Evolutionary conservation across 2,797 vertebrate species (phyloP).

Genomic region (Lemur catta): DNA sequence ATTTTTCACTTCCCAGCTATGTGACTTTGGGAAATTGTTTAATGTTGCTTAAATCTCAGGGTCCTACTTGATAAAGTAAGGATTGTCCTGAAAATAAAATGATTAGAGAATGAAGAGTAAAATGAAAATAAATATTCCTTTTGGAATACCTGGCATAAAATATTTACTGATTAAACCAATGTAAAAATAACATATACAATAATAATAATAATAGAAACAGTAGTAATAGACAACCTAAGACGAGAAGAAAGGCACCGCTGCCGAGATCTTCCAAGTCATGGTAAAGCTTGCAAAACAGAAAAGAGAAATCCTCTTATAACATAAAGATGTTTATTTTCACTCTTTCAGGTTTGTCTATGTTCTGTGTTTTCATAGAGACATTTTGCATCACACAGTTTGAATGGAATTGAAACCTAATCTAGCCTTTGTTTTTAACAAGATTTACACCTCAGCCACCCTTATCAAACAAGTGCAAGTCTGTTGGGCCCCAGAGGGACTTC

Average conservation of each 20-base stretch:
- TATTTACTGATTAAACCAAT: neutral
- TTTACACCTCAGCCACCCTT: neutral
- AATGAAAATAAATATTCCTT: neutral
- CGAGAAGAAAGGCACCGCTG: neutral
- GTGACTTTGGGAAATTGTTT: neutral
- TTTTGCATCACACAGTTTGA: neutral
- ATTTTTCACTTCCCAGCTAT: neutral
- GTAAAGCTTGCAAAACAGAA: neutral
- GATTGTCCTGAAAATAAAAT: neutral
- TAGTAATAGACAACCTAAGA: neutral
- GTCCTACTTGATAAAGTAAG: neutral
- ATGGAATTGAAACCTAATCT: neutral
- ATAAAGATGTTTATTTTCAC: too few relatives aligned
- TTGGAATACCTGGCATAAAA: neutral
- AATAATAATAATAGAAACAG: neutral
- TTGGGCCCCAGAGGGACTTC: neutral
- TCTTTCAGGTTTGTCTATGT: neutral
- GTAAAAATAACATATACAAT: neutral
- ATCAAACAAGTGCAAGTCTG: neutral
- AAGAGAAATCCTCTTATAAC: neutral
- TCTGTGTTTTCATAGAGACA: neutral
- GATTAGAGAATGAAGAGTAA: neutral
- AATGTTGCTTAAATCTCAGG: neutral
- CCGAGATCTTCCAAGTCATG: neutral
- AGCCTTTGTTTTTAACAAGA: neutral